Evolutionary conservation across 2,113 vertebrate genomes (phyloP), one percentile per base, ranked within the genome.

Genomic region (Gavialis gangeticus): DNA sequence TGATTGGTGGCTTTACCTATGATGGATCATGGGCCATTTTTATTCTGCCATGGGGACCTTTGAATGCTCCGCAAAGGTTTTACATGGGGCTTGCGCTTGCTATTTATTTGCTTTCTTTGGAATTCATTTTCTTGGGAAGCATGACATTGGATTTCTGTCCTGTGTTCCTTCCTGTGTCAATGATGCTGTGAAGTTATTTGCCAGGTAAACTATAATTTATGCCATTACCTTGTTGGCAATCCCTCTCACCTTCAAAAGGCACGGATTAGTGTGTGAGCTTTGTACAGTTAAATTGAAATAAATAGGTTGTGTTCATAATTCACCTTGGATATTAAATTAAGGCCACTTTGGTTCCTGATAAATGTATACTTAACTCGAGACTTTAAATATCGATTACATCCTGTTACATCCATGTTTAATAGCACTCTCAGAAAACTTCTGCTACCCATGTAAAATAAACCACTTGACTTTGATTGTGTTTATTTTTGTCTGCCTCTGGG

Each of bases 101-200:
- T 75, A 15, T 3, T 28, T 90, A 2, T 95, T 95, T 96, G 96
- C 92, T 95, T 97, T 97, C 82, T n/a, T 97, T 97, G 96, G 93
- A 89, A 73, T 46, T 3, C 46, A 0, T 19, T 3, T 79, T 56
- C 59, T 15, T 13, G 88, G 76, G 62, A 92, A 94, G 94, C 90
- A 91, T 87, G 93, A 87, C 95, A 94, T 91, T 96, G 88, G 95
- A 95, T 90, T 91, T 82, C 93, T 97, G 96, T 94, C 93, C 94
- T 22, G 18, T 94, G 91, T 91, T 82, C 93, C 96, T 97, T 94
- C 93, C 94, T 22, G 18, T 94, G 91, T n/a, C 28, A 25, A 11
- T 79, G 93, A 55, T 85, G 94, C 84, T 91, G 92, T 90, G 59
- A 86, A 54, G 34, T 88, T 59, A 34, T 71, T 96, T 83, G 94